A percentile compares a stretch with the other conserved stretches of the same genome.
These are phyloP conservation scores for Solenodon paradoxus DNA, from an alignment of 2,113 vertebrate genomes.

Conservation along the genomic window DNA sequence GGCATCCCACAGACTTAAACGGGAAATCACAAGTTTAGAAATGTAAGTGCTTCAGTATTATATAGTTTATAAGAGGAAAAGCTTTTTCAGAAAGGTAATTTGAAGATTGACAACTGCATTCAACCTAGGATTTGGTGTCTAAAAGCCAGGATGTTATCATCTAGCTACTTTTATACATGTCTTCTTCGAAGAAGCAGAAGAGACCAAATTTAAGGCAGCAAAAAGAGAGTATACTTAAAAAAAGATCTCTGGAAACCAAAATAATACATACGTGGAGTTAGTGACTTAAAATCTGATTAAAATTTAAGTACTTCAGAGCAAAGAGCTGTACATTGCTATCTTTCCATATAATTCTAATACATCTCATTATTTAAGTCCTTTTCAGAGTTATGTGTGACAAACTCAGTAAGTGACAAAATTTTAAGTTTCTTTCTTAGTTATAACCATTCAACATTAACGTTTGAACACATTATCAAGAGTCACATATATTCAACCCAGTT, in stretches of 20 bases:
- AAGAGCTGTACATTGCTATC: background rate
- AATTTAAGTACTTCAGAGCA: background rate
- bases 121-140: background rate
- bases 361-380: background rate
- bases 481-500: background rate
- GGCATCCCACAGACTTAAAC: background rate
- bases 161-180: no score
- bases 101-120: constrained; percentile 7
- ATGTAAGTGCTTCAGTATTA: background rate
- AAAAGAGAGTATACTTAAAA: background rate
- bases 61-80: background rate
- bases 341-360: background rate
- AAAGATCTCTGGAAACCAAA: background rate
- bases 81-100: background rate
- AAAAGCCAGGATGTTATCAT: no score
- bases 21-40: background rate
- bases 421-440: background rate
- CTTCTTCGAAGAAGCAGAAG: constrained; percentile 12
- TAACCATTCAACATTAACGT: background rate
- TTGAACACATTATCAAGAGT: background rate
- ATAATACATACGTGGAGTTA: background rate
- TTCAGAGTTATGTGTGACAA: background rate
- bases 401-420: background rate
- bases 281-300: background rate
- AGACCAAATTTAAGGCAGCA: background rate